A percentile compares a stretch with the other conserved stretches of the same genome.
Conservation (phyloP, 2,797 vertebrate species). For the Gymnothorax reevesii region DNA sequence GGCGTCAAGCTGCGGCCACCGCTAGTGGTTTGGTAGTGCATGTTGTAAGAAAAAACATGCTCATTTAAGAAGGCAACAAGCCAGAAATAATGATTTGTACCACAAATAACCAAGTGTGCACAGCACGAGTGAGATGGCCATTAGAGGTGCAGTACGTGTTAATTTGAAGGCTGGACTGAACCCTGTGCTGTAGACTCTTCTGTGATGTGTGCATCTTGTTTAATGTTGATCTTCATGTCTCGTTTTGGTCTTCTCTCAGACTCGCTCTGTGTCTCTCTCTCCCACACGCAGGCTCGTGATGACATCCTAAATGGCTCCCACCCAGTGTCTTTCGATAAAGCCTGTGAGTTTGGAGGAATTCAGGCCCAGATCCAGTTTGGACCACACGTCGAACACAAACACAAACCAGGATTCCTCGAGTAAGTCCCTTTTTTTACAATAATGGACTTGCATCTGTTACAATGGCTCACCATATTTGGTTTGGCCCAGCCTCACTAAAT, state of each 20-base stretch:
- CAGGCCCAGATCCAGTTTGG: conserved; percentile 99
- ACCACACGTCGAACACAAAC: conserved; percentile 95
- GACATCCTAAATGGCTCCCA: conserved; percentile 98
- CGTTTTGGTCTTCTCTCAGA: background rate
- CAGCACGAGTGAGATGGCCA: background rate
- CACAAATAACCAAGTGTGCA: background rate
- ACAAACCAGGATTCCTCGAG: conserved; percentile 98
- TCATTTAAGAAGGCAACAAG: background rate
- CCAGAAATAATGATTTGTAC: background rate
- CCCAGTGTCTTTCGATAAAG: conserved; percentile 98
- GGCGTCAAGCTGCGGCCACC: background rate
- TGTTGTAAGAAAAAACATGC: background rate
- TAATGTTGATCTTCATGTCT: background rate
- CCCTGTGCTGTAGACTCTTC: background rate
- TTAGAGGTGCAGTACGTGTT: background rate
- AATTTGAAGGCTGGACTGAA: background rate
- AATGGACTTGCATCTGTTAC: conserved; percentile 14
- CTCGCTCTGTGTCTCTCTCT: conserved; percentile 12
- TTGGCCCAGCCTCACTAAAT: background rate
- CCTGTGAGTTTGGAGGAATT: conserved; percentile 94
- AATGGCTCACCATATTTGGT: background rate
- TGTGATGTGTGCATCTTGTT: background rate
- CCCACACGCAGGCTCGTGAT: conserved; percentile 85
- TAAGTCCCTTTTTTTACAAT: conserved; percentile 68
- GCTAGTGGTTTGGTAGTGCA: background rate